Percentiles rank a stretch among this genome's conserved stretches.
Evolutionary conservation across 2,113 vertebrate genomes (phyloP).

Genomic region (Crypturellus undulatus): DNA sequence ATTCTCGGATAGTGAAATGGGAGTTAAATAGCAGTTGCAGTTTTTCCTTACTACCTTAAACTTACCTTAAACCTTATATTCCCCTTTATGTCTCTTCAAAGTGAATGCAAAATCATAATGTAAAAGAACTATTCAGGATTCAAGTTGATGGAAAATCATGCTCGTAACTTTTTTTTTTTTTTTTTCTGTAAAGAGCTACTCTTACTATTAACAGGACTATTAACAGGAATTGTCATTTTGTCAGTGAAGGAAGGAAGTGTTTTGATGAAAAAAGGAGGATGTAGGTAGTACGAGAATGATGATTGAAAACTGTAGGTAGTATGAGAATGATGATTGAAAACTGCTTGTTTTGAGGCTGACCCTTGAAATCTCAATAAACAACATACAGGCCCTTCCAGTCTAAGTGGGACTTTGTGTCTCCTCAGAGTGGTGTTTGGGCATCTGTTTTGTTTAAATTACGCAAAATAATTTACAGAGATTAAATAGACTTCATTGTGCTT

Average conservation of each 20-base stretch:
- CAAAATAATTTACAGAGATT: background rate
- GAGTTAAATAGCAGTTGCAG: background rate
- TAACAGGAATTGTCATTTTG: background rate
- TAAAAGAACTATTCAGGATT: background rate
- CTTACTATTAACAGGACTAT: too few species aligned
- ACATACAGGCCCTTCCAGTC: background rate
- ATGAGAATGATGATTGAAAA: background rate
- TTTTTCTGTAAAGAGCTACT: too few species aligned
- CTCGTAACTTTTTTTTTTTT: background rate
- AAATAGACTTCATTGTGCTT: background rate
- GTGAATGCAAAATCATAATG: background rate
- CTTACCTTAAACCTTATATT: background rate
- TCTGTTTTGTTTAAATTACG: background rate
- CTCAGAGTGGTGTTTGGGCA: background rate
- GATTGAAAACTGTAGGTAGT: too few species aligned
- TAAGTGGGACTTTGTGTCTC: background rate
- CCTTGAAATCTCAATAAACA: background rate
- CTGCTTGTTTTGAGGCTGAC: conserved; percentile 30
- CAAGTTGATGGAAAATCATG: background rate
- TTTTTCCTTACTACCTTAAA: background rate
- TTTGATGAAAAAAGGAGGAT: background rate
- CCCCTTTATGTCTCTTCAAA: conserved; percentile 16
- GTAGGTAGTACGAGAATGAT: too few species aligned
- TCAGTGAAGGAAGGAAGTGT: background rate
- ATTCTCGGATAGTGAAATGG: background rate